A percentile compares a stretch with the other conserved stretches of the same genome.
phyloP scores from a whole-genome alignment of 2,888 invertebrate genomes.

The Chorisops tibialis region DNA sequence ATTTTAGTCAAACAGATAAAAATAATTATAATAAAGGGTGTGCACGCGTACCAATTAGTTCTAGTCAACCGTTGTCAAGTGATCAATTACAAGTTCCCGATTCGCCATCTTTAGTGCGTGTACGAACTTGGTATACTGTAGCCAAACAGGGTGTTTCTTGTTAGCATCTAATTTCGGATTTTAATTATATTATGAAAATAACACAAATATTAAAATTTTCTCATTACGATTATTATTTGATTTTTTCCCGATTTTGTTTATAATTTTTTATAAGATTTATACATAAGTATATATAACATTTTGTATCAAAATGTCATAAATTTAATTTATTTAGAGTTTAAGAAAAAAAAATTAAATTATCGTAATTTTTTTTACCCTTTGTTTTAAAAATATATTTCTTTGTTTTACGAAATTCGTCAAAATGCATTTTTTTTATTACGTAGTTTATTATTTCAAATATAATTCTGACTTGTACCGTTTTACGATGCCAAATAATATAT shows the following conservation, averaged over 20 bases:
- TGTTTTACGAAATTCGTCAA: no score
- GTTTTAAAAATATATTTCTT: no score
- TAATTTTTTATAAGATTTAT: no score
- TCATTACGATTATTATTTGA: neutral
- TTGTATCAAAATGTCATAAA: conserved; percentile 23
- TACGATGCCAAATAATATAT: no score
- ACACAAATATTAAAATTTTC: neutral
- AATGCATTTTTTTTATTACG: no score
- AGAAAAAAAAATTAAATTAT: no score
- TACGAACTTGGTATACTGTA: conserved; percentile 53
- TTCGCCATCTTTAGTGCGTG: conserved; percentile 51
- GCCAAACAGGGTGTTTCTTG: conserved; percentile 53
- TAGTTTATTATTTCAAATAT: no score
- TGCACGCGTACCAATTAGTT: conserved; percentile 27
- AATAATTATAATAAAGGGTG: neutral
- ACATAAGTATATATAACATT: conserved; percentile 6
- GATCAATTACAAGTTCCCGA: conserved; percentile 42
- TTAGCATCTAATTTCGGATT: conserved; percentile 39
- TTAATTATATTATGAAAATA: neutral
- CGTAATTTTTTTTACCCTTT: no score
- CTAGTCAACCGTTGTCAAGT: conserved; percentile 29
- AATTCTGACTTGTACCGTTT: no score
- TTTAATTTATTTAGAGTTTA: no score
- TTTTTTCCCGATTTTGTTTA: neutral
- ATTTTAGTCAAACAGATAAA: neutral